Conservation (phyloP, 64 coral and sea anemone genomes). For the Porites australiensis region DNA sequence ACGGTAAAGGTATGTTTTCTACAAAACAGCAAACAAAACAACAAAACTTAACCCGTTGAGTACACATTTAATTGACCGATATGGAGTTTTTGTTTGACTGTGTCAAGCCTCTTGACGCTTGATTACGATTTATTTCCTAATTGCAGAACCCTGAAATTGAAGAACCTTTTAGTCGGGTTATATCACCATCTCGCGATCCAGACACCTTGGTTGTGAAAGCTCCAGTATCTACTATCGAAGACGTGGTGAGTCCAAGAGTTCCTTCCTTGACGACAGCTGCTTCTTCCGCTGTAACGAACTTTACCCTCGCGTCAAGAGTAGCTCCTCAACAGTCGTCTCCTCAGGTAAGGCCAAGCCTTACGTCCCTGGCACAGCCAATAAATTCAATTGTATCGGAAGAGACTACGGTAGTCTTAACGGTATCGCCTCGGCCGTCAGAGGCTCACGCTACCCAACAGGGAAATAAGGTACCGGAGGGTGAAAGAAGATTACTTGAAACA, state of each 20-base stretch:
- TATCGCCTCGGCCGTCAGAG: background rate
- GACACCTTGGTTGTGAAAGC: background rate
- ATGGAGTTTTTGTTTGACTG: too few species aligned
- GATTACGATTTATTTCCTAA: background rate
- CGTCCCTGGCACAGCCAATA: background rate
- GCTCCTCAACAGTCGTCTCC: background rate
- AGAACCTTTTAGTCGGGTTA: background rate
- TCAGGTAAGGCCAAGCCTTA: background rate
- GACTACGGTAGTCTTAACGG: conserved; percentile 11
- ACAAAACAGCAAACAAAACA: too few species aligned
- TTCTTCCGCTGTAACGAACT: background rate
- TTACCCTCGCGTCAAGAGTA: background rate
- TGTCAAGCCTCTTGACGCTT: too few species aligned
- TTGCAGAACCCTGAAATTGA: background rate
- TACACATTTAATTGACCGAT: too few species aligned
- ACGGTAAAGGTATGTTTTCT: background rate
- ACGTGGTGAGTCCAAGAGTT: background rate
- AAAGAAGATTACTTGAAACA: background rate
- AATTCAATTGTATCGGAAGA: background rate
- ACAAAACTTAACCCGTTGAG: too few species aligned
- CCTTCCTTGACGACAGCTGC: background rate
- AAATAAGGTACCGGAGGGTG: background rate
- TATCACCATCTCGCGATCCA: background rate
- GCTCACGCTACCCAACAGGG: background rate
- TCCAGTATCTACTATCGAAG: background rate